These are phyloP conservation scores for Heliconius sara DNA, from an alignment of 2,888 invertebrate genomes.

Conservation along the genomic window DNA sequence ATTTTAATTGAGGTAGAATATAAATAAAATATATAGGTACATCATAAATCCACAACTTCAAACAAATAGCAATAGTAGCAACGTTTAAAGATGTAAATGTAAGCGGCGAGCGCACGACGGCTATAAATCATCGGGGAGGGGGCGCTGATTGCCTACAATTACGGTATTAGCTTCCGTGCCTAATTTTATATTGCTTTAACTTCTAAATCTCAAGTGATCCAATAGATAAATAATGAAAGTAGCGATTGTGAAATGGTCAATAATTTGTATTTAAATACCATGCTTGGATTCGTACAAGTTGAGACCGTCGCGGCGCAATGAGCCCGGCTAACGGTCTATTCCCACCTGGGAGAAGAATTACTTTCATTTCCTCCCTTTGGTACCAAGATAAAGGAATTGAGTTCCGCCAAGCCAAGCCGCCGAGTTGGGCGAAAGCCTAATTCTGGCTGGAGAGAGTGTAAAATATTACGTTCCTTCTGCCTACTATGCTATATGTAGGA, in stretches of 20 bases:
- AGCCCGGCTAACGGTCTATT: too few species aligned
- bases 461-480: neutral
- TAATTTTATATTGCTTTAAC: slow-evolving; percentile 71
- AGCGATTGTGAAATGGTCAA: slow-evolving; percentile 24
- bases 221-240: slow-evolving; percentile 58
- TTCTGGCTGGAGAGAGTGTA: neutral
- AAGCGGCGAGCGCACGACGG: slow-evolving; percentile 49
- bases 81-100: slow-evolving; percentile 74
- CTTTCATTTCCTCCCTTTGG: neutral
- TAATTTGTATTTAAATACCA: neutral
- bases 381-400: neutral
- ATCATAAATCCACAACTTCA: slow-evolving; percentile 46
- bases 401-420: neutral
- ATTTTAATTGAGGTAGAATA: neutral
- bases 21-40: slow-evolving; percentile 47
- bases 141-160: slow-evolving; percentile 80
- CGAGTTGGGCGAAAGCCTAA: neutral
- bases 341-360: neutral
- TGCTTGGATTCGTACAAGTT: neutral
- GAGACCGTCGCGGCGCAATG: neutral
- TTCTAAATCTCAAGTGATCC: slow-evolving; percentile 51
- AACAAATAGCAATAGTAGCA: slow-evolving; percentile 47
- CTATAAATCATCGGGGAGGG: slow-evolving; percentile 77
- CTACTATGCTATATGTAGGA: neutral
- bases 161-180: slow-evolving; percentile 80